Base-by-base conservation (phyloP, 2,113 vertebrate genomes). In the Patagioenas fasciata region DNA sequence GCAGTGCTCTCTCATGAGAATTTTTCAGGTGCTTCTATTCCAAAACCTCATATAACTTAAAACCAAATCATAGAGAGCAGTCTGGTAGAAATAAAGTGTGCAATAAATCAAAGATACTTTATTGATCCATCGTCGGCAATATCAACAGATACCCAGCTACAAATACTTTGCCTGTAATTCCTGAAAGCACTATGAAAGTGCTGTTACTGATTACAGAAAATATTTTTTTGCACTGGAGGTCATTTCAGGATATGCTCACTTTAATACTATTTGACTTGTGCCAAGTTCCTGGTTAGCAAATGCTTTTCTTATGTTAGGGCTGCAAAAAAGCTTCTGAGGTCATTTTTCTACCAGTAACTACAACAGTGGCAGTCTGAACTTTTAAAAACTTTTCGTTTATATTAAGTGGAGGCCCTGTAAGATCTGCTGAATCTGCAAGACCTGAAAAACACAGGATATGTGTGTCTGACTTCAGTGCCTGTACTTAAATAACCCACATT, bases 401-500 rank as follows among this genome's bases (percentile, higher is more conserved):
- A 95, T 95, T 95, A 98, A 96, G 97, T 97, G 80, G 88, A 95
- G 97, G 78, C 97, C 96, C 95, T 91, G 51, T 94, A 65, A 95
- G 97, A 97, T 95, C 80, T 97, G 96, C 98, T 96, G 98, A 98
- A 85, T 97, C 97, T 85, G 95, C 97, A 97, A 97, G 96, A 97
- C 91, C 95, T 96, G 97, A 93, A 97, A 96, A 96, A 89, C 94
- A 97, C 97, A 98, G 97, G 97, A 97, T 87, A 96, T 96, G 89
- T 97, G 95, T 98, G 97, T 98, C 98, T 98, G 98, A 97, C 96
- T 97, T 95, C 84, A 96, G 95, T 94, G 96, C 77, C 91, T 98
- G 98, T 98, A 98, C 98, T 98, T 97, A 97, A 96, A 96, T 97
- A 98, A 98, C 97, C 97, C 94, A 93, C 93, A 97, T 97, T 98